Percentiles rank a stretch among this genome's conserved stretches.
Conservation (phyloP, 1,140 invertebrate genomes). For the Hermetia illucens region DNA sequence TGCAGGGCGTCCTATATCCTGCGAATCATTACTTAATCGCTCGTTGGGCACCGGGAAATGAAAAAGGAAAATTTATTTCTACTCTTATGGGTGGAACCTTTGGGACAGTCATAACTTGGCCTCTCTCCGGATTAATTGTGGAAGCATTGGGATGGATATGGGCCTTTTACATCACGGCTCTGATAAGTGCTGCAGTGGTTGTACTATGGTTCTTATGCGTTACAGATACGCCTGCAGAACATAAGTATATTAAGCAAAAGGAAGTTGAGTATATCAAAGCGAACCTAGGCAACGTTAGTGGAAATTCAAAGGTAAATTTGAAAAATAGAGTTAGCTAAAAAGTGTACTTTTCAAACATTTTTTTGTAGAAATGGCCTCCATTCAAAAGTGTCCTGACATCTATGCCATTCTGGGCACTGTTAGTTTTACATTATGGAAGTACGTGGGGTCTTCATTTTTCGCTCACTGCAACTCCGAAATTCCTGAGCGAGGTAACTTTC, state of each 20-base stretch:
- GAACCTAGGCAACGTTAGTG: slow-evolving; percentile 22
- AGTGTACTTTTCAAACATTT: slow-evolving; percentile 8
- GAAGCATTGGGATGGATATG: slow-evolving; percentile 47
- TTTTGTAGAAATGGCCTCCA: slow-evolving; percentile 38
- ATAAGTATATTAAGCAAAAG: slow-evolving; percentile 54
- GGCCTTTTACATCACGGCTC: slow-evolving; percentile 48
- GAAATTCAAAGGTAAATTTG: slow-evolving; percentile 8
- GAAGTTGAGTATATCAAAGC: slow-evolving; percentile 53
- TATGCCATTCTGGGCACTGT: slow-evolving; percentile 48
- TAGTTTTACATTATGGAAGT: slow-evolving; percentile 55
- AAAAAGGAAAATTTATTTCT: slow-evolving; percentile 53
- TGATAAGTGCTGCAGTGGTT: slow-evolving; percentile 41
- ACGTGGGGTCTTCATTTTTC: slow-evolving; percentile 70
- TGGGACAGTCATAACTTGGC: slow-evolving; percentile 53
- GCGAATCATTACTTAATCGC: slow-evolving; percentile 48
- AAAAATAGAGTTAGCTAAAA: background rate
- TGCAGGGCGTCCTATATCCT: slow-evolving; percentile 49
- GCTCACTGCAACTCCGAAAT: slow-evolving; percentile 77
- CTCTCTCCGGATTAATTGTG: slow-evolving; percentile 43
- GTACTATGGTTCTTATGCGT: slow-evolving; percentile 42
- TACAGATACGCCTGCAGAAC: slow-evolving; percentile 49
- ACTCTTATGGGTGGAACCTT: slow-evolving; percentile 53
- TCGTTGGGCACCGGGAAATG: slow-evolving; percentile 48
- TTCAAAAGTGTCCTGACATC: slow-evolving; percentile 44
- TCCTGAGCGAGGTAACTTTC: slow-evolving; percentile 49